These are phyloP conservation scores for Galeopterus variegatus DNA, from an alignment of 2,113 vertebrate species.

Conservation along the genomic window DNA sequence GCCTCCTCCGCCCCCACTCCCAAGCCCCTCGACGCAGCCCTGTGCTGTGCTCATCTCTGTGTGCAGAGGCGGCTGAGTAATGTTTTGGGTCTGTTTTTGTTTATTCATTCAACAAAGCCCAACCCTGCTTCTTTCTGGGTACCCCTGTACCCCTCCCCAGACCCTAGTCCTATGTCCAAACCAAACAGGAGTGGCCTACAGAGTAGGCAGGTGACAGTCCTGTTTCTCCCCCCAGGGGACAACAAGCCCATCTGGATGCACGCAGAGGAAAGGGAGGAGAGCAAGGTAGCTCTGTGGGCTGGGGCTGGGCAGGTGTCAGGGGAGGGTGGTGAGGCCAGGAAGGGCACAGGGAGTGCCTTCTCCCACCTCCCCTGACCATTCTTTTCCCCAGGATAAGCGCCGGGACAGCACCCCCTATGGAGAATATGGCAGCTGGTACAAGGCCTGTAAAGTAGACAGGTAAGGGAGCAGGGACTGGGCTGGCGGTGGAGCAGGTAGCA, in stretches of 20 bases:
- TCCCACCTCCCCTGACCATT: not conserved
- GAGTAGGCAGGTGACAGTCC: not conserved
- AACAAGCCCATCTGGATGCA: conserved; percentile 98
- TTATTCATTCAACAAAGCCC: not conserved
- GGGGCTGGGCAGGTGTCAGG: not conserved
- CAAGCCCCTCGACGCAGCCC: not conserved
- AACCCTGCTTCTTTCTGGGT: not conserved
- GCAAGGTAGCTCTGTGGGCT: conserved; percentile 88
- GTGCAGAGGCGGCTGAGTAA: not conserved
- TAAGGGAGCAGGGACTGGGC: conserved; percentile 59
- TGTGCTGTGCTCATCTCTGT: not conserved
- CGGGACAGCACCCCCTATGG: conserved; percentile 90
- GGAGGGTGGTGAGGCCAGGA: not conserved
- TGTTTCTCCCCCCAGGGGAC: conserved; percentile 88
- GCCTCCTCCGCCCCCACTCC: not conserved
- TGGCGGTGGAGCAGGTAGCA: not conserved
- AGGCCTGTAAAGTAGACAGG: conserved; percentile 96
- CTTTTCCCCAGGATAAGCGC: conserved; percentile 88
- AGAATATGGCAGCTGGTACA: conserved; percentile 95
- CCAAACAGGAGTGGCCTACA: not conserved
- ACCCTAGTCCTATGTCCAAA: not conserved
- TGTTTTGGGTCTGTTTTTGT: not conserved
- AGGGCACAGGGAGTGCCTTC: not conserved
- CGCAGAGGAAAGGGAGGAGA: conserved; percentile 94
- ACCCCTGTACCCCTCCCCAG: not conserved